phyloP scores from a whole-genome alignment of 2,113 vertebrate genomes.

The Salvelinus namaycush region DNA sequence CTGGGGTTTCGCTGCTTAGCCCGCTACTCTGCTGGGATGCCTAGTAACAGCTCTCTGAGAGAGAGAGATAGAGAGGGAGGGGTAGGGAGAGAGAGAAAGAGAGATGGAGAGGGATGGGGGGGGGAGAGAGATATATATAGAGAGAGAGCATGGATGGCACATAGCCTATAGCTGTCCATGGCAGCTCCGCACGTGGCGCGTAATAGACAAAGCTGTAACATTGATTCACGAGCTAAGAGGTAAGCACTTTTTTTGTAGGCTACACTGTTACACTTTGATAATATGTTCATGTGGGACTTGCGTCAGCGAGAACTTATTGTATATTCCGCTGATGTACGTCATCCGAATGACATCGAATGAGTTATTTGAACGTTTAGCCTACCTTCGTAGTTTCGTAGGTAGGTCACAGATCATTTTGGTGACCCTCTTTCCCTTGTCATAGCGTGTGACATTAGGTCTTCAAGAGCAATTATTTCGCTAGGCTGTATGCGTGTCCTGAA shows the following conservation, averaged over 20 bases:
- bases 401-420: not conserved
- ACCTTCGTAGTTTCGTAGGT: not conserved
- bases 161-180: not conserved
- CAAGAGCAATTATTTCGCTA: not conserved
- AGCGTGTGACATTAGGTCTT: not conserved
- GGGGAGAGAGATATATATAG: too few relatives aligned
- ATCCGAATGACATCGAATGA: not conserved
- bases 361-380: not conserved
- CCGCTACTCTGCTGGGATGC: constrained; percentile 52
- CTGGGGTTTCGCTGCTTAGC: constrained; percentile 62
- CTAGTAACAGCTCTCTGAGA: constrained; percentile 49
- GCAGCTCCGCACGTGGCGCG: not conserved
- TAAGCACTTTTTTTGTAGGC: not conserved
- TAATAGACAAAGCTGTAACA: not conserved
- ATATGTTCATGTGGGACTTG: constrained; percentile 2
- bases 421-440: not conserved
- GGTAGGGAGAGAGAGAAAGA: not conserved
- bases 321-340: not conserved
- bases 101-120: not conserved
- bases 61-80: too few relatives aligned
- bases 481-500: too few relatives aligned
- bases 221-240: not conserved
- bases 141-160: too few relatives aligned
- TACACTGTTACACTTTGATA: not conserved
- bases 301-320: not conserved